These are phyloP conservation scores for Actinostola sp. DNA, from an alignment of 92 coral and sea anemone species.

Conservation along the genomic window DNA sequence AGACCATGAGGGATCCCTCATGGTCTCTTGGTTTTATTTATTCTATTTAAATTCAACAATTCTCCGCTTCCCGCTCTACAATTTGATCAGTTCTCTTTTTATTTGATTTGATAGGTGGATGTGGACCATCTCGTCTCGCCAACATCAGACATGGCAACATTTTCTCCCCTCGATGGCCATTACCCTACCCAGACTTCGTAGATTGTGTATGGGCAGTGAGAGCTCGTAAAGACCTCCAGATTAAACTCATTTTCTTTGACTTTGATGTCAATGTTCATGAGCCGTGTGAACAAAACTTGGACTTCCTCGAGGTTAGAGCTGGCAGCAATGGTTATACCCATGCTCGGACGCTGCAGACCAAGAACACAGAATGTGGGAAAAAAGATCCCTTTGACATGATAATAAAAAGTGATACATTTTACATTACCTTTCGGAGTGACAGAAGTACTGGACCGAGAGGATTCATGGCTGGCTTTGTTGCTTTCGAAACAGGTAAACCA, in stretches of 20 bases:
- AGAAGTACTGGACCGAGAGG: conserved; percentile 48
- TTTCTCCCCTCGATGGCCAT: conserved; percentile 67
- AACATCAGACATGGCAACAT: conserved; percentile 54
- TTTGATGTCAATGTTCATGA: conserved; percentile 39
- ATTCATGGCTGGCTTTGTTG: conserved; percentile 65
- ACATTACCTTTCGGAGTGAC: conserved; percentile 47
- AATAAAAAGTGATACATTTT: conserved; percentile 35
- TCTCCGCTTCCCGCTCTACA: too few relatives aligned
- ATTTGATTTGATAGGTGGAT: conserved; percentile 40
- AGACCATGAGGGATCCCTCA: too few relatives aligned
- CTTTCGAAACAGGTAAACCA: conserved; percentile 40
- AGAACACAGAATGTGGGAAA: conserved; percentile 42
- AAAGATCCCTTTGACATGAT: conserved; percentile 41
- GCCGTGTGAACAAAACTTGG: conserved; percentile 31
- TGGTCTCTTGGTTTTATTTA: too few relatives aligned
- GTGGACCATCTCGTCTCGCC: conserved; percentile 40
- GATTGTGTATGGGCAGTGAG: conserved; percentile 66
- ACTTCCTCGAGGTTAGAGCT: conserved; percentile 54
- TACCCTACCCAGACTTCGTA: conserved; percentile 65
- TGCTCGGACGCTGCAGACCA: conserved; percentile 12
- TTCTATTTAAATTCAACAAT: too few relatives aligned
- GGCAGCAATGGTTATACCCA: conserved; percentile 44
- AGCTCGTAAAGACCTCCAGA: conserved; percentile 28
- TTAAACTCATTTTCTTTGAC: conserved; percentile 59
- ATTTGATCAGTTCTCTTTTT: too few relatives aligned